Evolutionary conservation across 2,888 invertebrate species (phyloP).

Genomic region (Gymnoscelis rufifasciata): DNA sequence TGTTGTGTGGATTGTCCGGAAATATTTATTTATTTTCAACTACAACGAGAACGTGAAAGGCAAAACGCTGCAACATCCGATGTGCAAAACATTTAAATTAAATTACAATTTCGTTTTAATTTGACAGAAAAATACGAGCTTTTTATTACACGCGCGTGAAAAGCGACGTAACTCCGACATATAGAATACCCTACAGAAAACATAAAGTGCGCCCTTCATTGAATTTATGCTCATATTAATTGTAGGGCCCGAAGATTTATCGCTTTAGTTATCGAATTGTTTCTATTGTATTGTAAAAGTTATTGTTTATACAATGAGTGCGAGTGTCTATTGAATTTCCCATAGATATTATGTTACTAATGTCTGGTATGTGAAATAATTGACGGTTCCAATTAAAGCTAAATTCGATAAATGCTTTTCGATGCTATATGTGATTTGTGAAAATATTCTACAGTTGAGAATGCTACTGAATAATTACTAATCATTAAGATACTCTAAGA

Average conservation of each 20-base stretch:
- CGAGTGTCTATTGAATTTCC: slow-evolving; percentile 24
- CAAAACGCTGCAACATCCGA: neutral
- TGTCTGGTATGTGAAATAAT: neutral
- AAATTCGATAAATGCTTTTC: no score
- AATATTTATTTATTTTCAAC: no score
- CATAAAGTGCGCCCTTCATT: slow-evolving; percentile 12
- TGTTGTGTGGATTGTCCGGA: no score
- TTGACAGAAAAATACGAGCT: neutral
- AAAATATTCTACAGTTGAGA: no score
- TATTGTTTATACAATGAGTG: slow-evolving; percentile 33
- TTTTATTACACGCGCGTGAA: neutral
- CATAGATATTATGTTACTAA: slow-evolving; percentile 21
- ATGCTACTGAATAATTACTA: no score
- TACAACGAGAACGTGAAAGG: no score
- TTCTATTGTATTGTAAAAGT: slow-evolving; percentile 33
- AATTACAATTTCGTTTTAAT: neutral
- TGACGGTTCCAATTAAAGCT: no score
- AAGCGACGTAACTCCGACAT: neutral
- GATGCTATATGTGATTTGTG: no score
- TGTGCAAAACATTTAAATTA: slow-evolving; percentile 12
- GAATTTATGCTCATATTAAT: slow-evolving; percentile 59
- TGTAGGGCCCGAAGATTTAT: slow-evolving; percentile 39
- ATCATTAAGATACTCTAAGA: no score
- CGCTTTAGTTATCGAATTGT: slow-evolving; percentile 27
- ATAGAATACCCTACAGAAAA: slow-evolving; percentile 10